These are phyloP conservation scores for Pseudorectes ferrugineus DNA, from an alignment of 2,113 vertebrate genomes.

Conservation along the genomic window DNA sequence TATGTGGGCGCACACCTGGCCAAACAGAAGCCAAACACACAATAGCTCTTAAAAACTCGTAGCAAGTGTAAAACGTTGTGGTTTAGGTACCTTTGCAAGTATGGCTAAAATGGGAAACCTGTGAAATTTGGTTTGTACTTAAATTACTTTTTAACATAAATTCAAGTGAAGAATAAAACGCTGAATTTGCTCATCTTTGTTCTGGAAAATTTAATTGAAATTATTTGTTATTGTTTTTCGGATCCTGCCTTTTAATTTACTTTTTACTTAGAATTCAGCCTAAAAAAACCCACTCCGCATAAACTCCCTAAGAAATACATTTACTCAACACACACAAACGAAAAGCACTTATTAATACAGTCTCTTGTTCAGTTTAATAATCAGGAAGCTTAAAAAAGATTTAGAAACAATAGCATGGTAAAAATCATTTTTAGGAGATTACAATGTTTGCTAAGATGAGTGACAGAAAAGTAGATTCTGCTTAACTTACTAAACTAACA, in stretches of 20 bases:
- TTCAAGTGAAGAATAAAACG: background rate
- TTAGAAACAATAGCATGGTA: background rate
- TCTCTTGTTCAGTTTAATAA: background rate
- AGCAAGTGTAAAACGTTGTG: accelerated
- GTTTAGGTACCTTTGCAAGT: background rate
- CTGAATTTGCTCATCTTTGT: background rate
- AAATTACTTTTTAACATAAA: background rate
- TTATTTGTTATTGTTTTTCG: background rate
- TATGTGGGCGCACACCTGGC: constrained; percentile 96
- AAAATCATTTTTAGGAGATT: background rate
- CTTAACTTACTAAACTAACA: background rate
- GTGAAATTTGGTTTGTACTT: no score
- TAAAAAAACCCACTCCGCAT: accelerated
- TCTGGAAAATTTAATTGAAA: background rate
- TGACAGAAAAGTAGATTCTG: background rate
- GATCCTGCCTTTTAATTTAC: background rate
- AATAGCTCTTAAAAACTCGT: accelerated
- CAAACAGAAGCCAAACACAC: background rate
- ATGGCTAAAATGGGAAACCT: background rate
- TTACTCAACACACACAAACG: background rate
- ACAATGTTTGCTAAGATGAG: background rate
- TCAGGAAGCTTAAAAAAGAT: background rate
- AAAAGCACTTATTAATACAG: background rate
- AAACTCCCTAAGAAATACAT: background rate
- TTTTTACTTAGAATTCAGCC: background rate